phyloP scores from a whole-genome alignment of 92 coral and sea anemone genomes.

The Siderastrea siderea region DNA sequence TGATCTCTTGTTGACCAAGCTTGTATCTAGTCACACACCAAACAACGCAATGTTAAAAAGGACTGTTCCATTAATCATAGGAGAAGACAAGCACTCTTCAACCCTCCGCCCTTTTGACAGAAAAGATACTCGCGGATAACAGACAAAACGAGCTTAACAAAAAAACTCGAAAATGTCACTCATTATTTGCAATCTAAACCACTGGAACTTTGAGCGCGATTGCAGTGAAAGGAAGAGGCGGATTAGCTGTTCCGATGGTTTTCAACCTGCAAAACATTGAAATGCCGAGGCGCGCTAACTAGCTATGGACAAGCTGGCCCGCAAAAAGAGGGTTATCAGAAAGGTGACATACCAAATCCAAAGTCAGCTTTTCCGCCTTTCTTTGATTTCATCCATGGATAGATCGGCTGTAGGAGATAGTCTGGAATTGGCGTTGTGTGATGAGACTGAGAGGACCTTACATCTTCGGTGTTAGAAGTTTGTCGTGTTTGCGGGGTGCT shows the following conservation, averaged over 20 bases:
- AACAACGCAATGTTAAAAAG: slow-evolving; percentile 24
- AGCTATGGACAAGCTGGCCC: slow-evolving; percentile 29
- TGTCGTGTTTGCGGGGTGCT: slow-evolving; percentile 39
- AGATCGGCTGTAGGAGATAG: slow-evolving; percentile 89
- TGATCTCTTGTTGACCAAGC: slow-evolving; percentile 25
- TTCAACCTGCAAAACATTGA: slow-evolving; percentile 20
- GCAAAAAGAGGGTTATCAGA: slow-evolving; percentile 32
- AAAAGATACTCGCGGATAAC: slow-evolving; percentile 31
- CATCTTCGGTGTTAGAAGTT: slow-evolving; percentile 9
- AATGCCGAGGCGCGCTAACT: slow-evolving; percentile 26
- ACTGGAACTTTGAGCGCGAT: background rate
- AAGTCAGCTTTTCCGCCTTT: slow-evolving; percentile 83
- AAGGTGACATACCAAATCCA: slow-evolving; percentile 68
- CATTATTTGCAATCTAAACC: slow-evolving; percentile 36
- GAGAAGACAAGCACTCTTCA: slow-evolving; percentile 38
- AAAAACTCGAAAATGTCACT: slow-evolving; percentile 48
- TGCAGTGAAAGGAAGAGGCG: slow-evolving; percentile 18
- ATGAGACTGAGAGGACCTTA: slow-evolving; percentile 16
- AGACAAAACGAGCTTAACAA: slow-evolving; percentile 16
- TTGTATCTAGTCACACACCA: background rate
- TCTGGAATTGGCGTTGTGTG: slow-evolving; percentile 74
- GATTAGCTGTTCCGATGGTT: slow-evolving; percentile 38
- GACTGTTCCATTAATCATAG: slow-evolving; percentile 53
- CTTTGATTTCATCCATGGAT: slow-evolving; percentile 99
- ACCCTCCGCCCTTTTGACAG: slow-evolving; percentile 58